These are phyloP conservation scores for Anoplopoma fimbria DNA, from an alignment of 2,113 vertebrate species.

Conservation along the genomic window DNA sequence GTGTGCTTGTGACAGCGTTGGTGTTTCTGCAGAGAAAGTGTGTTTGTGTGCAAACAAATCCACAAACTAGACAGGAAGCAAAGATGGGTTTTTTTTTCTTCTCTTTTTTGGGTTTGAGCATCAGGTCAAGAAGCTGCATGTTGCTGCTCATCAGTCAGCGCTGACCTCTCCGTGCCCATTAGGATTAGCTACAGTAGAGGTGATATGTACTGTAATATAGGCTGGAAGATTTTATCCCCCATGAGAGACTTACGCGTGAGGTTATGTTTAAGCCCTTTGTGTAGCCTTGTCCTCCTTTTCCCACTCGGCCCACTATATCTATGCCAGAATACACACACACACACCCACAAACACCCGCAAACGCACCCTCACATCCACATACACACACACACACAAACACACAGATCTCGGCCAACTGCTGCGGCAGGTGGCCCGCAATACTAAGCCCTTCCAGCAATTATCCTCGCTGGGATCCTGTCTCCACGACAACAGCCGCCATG, in stretches of 20 bases:
- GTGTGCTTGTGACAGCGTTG: conserved; percentile 25
- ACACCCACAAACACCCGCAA: conserved; percentile 42
- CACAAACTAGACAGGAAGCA: not conserved
- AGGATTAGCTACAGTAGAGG: conserved; percentile 66
- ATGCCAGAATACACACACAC: conserved; percentile 52
- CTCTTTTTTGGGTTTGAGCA: conserved; percentile 2
- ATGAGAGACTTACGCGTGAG: conserved; percentile 56
- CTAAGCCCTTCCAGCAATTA: conserved; percentile 86
- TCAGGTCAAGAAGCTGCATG: conserved; percentile 1
- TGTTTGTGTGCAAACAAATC: not conserved
- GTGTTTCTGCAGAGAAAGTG: not conserved
- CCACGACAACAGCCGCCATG: conserved; percentile 79
- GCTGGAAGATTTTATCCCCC: conserved; percentile 54
- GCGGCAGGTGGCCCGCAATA: conserved; percentile 82
- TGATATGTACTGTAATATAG: conserved; percentile 56
- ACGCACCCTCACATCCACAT: conserved; percentile 27
- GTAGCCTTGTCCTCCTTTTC: conserved; percentile 67
- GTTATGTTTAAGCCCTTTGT: conserved; percentile 77
- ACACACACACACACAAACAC: conserved; percentile 33
- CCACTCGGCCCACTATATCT: conserved; percentile 42
- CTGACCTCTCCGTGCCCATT: conserved; percentile 52
- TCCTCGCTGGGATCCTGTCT: conserved; percentile 80
- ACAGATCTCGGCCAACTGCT: conserved; percentile 80
- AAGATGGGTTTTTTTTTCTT: no score
- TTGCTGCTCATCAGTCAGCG: conserved; percentile 8